Conservation (phyloP, 2,888 invertebrate genomes). For the Sinodicranocentrus sp. region DNA sequence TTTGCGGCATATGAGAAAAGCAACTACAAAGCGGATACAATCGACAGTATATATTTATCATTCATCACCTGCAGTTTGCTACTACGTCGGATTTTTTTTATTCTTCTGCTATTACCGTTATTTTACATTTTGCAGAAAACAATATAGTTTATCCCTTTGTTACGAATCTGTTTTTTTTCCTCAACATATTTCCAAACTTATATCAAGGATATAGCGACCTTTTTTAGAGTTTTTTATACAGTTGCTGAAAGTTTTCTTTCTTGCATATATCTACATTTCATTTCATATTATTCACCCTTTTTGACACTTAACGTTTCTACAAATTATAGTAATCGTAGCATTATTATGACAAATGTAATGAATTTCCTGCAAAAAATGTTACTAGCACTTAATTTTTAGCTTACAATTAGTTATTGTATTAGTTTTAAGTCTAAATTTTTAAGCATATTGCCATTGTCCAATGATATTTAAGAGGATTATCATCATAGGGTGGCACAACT, state of each 20-base stretch:
- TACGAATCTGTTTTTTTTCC: slow-evolving; percentile 29
- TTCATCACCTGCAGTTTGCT: slow-evolving; percentile 44
- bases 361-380: slow-evolving; percentile 27
- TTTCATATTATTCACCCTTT: slow-evolving; percentile 27
- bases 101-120: slow-evolving; percentile 41
- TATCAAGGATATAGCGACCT: slow-evolving; percentile 44
- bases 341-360: slow-evolving; percentile 4
- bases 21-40: slow-evolving; percentile 15
- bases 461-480: slow-evolving; percentile 60
- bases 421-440: slow-evolving; percentile 58
- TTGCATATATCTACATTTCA: slow-evolving; percentile 34
- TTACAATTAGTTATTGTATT: slow-evolving; percentile 57
- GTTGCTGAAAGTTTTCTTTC: slow-evolving; percentile 30
- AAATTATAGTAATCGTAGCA: slow-evolving; percentile 1
- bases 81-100: slow-evolving; percentile 14
- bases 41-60: not conserved
- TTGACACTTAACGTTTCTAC: slow-evolving; percentile 28
- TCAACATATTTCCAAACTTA: slow-evolving; percentile 13
- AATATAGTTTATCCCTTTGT: not conserved
- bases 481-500: slow-evolving; percentile 60
- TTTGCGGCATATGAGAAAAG: slow-evolving; percentile 1
- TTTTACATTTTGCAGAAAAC: not conserved
- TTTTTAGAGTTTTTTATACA: slow-evolving; percentile 35
- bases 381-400: slow-evolving; percentile 46
- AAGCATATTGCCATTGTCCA: slow-evolving; percentile 67